Conservation (phyloP, 2,113 vertebrate genomes). For the Eptesicus fuscus region DNA sequence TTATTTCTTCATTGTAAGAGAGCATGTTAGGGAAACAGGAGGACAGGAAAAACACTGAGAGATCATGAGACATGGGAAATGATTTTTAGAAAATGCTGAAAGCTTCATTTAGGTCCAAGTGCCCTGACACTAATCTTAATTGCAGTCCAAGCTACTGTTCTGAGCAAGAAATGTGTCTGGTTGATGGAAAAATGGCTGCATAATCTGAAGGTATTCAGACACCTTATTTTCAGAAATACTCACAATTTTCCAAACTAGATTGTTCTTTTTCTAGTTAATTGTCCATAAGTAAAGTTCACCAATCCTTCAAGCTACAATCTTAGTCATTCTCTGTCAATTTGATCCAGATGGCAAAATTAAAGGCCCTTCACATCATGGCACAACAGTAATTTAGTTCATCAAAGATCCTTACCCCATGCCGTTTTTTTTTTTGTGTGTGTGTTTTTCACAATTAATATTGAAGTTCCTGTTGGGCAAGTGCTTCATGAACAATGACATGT, state of each 20-base stretch:
- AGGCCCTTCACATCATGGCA: constrained; percentile 57
- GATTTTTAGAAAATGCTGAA: rapidly evolving
- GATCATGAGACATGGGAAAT: neutral
- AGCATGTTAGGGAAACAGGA: neutral
- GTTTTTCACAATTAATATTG: constrained; percentile 68
- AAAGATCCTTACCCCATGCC: constrained; percentile 67
- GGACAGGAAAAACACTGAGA: neutral
- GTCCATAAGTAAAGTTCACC: constrained; percentile 46
- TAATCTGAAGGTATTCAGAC: neutral
- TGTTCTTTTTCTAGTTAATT: constrained; percentile 61
- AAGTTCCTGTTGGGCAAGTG: constrained; percentile 73
- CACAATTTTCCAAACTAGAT: constrained; percentile 47
- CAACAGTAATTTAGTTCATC: constrained; percentile 71
- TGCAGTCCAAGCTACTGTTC: neutral
- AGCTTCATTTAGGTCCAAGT: neutral
- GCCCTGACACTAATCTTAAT: rapidly evolving
- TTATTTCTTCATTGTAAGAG: neutral
- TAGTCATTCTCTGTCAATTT: constrained; percentile 71
- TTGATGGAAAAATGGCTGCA: neutral
- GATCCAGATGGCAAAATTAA: constrained; percentile 74
- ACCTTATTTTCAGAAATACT: neutral
- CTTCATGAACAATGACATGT: constrained; percentile 68
- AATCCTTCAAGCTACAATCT: constrained; percentile 44
- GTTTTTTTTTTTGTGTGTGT: neutral
- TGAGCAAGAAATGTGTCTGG: neutral